Percentiles rank a stretch among this genome's conserved stretches.
Conservation (phyloP, 2,113 vertebrate species). For the Scalopus aquaticus region DNA sequence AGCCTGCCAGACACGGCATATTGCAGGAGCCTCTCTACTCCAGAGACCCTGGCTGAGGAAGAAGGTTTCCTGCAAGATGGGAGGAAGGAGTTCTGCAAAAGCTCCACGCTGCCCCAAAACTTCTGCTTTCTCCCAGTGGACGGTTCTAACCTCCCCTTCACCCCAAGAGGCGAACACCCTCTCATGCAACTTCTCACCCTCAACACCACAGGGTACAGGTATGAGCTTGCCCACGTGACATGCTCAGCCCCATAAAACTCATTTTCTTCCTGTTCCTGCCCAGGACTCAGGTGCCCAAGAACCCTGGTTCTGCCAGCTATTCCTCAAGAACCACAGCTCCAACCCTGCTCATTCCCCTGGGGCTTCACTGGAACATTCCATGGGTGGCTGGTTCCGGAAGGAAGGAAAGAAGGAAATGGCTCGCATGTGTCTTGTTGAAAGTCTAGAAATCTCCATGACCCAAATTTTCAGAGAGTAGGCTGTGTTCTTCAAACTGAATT, state of each 20-base stretch:
- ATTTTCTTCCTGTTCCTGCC: background rate
- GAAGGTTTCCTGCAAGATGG: background rate
- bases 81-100: background rate
- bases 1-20: too few species aligned
- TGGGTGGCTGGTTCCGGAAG: background rate
- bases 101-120: background rate
- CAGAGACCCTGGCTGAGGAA: background rate
- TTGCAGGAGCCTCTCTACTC: background rate
- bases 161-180: background rate
- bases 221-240: background rate
- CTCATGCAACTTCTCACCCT: accelerated
- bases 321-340: slow-evolving; percentile 78
- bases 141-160: background rate
- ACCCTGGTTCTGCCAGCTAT: slow-evolving; percentile 84
- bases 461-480: background rate
- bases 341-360: background rate
- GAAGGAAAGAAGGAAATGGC: background rate
- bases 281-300: background rate
- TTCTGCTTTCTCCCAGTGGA: background rate
- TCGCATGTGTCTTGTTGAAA: background rate
- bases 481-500: background rate
- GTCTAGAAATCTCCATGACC: background rate
- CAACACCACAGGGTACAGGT: background rate
- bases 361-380: background rate
- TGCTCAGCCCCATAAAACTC: background rate